Evolutionary conservation across 2,888 invertebrate species (phyloP), one percentile per base, ranked within the genome.

Genomic region (Thera britannica): DNA sequence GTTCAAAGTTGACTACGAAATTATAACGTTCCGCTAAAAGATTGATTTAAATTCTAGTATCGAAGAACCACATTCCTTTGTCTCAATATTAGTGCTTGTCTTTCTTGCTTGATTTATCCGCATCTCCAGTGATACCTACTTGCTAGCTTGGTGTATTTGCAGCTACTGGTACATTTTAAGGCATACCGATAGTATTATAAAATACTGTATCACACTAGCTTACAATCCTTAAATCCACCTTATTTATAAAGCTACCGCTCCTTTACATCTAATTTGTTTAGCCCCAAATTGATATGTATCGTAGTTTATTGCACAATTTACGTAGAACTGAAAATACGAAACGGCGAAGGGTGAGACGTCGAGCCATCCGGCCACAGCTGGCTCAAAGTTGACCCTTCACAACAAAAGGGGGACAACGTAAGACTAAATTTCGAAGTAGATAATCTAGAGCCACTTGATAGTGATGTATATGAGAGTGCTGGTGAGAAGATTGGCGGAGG

Each of bases 231-330:
- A 84, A 83, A 84, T 83, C 82, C 82, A 77, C 82, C 83, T 77
- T 80, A 75, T 85, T 84, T 90, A 90, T 84, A 86, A 91, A 90
- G 87, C 90, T 88, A 85, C 89, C 90, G 87, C 89, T 89, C 89
- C 90, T 77, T 83, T 87, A 85, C 81, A 82, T 80, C 79, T 81
- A 79, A 75, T 82, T 83, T 85, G 84, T 83, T 83, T 83, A 93
- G 92, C 92, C 89, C 88, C 87, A 90, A 85, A 84, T 92, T 93
- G 93, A 93, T 93, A 93, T 93, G 93, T 93, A 90, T 93, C 92
- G 92, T 90, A 89, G 82, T 88, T 89, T 89, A 89, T 88, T 89
- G 87, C 89, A 89, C 87, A 90, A 88, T 90, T 90, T 89, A 90
- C 87, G 79, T 90, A 62, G 83, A 76, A 88, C 80, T 59, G 70